Conservation (phyloP, 2,113 vertebrate genomes). For the Oenanthe melanoleuca region DNA sequence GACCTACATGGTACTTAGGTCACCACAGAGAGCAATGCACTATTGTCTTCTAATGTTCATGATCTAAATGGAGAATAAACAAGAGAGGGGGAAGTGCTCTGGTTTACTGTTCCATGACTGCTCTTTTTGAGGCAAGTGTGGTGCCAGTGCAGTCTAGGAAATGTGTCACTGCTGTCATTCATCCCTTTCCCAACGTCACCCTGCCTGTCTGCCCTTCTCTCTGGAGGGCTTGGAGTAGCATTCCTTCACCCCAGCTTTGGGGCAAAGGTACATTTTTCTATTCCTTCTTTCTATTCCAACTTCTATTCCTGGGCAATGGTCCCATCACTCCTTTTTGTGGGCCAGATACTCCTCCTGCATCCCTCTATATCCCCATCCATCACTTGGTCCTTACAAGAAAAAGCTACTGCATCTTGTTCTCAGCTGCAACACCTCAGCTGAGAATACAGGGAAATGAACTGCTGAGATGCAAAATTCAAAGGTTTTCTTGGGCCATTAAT, state of each 20-base stretch:
- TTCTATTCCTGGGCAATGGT: no score
- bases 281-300: no score
- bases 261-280: background rate
- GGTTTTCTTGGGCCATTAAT: background rate
- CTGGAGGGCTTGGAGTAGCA: background rate
- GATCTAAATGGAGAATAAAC: background rate
- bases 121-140: background rate
- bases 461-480: background rate
- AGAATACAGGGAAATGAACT: background rate
- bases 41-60: background rate
- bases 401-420: background rate
- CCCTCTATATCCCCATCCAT: no score
- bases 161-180: background rate
- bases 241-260: background rate
- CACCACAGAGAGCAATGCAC: background rate
- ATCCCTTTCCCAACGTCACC: background rate
- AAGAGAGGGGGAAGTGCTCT: background rate
- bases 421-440: background rate
- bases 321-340: no score
- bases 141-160: background rate
- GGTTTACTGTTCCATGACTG: background rate
- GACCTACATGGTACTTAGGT: background rate
- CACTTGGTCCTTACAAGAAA: background rate
- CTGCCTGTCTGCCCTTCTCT: background rate
- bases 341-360: no score